Conservation (phyloP, 2,888 invertebrate genomes). For the Caenorhabditis doughertyi region DNA sequence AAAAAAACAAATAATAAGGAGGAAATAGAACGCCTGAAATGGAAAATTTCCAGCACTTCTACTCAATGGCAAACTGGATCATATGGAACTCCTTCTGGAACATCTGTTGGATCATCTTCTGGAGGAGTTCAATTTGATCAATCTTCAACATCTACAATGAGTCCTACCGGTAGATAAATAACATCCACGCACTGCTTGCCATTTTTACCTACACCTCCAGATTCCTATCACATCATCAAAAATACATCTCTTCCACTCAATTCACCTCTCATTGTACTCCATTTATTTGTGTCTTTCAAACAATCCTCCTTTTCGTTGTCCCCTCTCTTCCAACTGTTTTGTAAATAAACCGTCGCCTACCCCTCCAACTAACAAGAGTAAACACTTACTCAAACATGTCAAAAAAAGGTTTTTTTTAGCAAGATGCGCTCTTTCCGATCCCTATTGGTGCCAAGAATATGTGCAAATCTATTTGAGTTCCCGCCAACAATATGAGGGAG, state of each 20-base stretch:
- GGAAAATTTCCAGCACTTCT: conserved; percentile 49
- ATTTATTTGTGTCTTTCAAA: conserved; percentile 55
- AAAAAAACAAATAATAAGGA: neutral
- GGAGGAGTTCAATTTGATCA: conserved; percentile 50
- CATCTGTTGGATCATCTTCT: conserved; percentile 12
- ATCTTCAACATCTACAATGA: conserved; percentile 30
- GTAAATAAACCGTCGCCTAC: conserved; percentile 56
- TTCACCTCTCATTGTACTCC: conserved; percentile 18
- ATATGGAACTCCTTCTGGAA: conserved; percentile 25
- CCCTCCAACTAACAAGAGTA: conserved; percentile 45
- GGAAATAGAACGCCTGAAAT: neutral
- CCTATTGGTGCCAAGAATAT: conserved; percentile 73
- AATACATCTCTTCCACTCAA: neutral
- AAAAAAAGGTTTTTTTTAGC: conserved; percentile 53
- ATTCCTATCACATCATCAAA: conserved; percentile 25
- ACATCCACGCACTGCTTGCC: conserved; percentile 11
- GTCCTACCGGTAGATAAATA: conserved; percentile 53
- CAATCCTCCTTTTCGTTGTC: conserved; percentile 16
- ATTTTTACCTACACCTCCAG: conserved; percentile 8
- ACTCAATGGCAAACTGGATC: conserved; percentile 48
- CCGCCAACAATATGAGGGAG: conserved; percentile 50
- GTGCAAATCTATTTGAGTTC: conserved; percentile 66
- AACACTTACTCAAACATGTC: conserved; percentile 52
- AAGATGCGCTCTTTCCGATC: conserved; percentile 65
- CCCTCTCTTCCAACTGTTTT: conserved; percentile 57